Conservation (phyloP, 2,797 vertebrate species). For the Alfaro cultratus region DNA sequence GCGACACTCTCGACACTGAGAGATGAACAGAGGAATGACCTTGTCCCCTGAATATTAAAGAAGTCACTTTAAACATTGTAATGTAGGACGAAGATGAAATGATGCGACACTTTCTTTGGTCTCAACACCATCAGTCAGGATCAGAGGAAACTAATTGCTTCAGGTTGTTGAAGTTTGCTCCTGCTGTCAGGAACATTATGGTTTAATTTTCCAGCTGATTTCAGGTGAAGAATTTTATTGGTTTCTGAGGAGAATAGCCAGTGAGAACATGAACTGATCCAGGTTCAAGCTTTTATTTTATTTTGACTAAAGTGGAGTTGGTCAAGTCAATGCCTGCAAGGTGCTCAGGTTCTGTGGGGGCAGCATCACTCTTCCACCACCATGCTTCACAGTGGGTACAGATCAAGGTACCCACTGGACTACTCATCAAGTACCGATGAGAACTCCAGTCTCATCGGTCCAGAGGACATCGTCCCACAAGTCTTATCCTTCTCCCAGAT, state of each 20-base stretch:
- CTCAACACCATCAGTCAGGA: background rate
- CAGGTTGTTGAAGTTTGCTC: background rate
- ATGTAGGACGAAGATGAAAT: background rate
- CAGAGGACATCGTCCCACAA: too few relatives aligned
- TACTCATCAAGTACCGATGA: too few relatives aligned
- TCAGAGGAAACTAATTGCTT: background rate
- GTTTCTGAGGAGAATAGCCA: background rate
- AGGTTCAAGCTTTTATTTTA: too few relatives aligned
- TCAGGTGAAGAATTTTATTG: background rate
- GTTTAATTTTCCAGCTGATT: background rate
- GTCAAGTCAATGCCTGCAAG: too few relatives aligned
- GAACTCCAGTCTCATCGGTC: background rate
- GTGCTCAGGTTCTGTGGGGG: too few relatives aligned
- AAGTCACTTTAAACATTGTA: background rate
- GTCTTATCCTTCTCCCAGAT: too few relatives aligned
- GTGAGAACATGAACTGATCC: background rate
- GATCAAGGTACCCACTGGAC: too few relatives aligned
- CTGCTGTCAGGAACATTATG: background rate
- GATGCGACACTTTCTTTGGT: background rate
- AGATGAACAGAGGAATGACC: slow-evolving; percentile 87
- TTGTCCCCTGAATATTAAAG: slow-evolving; percentile 84
- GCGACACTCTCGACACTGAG: slow-evolving; percentile 91
- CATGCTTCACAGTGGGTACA: too few relatives aligned
- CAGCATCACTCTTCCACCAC: too few relatives aligned
- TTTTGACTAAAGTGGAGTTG: too few relatives aligned